A percentile compares a stretch with the other conserved stretches of the same genome.
These are phyloP conservation scores for Chymomyza amoena DNA, from an alignment of 2,888 invertebrate species.

Conservation along the genomic window DNA sequence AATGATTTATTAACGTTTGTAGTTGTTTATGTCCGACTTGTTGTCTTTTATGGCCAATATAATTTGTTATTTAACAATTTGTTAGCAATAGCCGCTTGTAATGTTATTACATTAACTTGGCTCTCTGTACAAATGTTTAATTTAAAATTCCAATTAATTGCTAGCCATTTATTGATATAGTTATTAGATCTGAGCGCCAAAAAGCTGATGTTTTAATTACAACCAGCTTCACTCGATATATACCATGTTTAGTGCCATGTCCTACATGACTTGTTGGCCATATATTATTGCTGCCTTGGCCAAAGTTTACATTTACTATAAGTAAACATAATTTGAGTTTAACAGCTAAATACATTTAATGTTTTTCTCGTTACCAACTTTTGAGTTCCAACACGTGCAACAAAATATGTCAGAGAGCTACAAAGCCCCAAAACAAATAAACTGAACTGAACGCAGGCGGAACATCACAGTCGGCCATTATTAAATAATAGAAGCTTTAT, in stretches of 20 bases:
- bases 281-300: neutral
- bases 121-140: slow-evolving; percentile 18
- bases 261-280: neutral
- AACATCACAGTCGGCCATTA: slow-evolving; percentile 50
- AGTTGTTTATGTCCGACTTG: slow-evolving; percentile 63
- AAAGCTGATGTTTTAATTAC: slow-evolving; percentile 2
- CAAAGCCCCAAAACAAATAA: slow-evolving; percentile 34
- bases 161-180: slow-evolving; percentile 48
- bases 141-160: slow-evolving; percentile 41
- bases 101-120: slow-evolving; percentile 25
- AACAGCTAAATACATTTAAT: slow-evolving; percentile 40
- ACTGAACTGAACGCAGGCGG: slow-evolving; percentile 11
- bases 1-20: slow-evolving; percentile 67
- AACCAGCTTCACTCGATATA: neutral
- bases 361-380: slow-evolving; percentile 22
- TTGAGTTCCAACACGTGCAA: slow-evolving; percentile 55
- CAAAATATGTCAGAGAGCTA: slow-evolving; percentile 29
- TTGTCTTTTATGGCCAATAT: slow-evolving; percentile 46
- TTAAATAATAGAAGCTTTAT: slow-evolving; percentile 42
- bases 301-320: slow-evolving; percentile 12
- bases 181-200: slow-evolving; percentile 49
- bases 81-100: slow-evolving; percentile 55
- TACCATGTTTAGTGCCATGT: neutral
- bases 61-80: slow-evolving; percentile 70
- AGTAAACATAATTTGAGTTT: slow-evolving; percentile 27